Conservation (phyloP, 2,888 invertebrate genomes). For the Apocheima hispidaria region DNA sequence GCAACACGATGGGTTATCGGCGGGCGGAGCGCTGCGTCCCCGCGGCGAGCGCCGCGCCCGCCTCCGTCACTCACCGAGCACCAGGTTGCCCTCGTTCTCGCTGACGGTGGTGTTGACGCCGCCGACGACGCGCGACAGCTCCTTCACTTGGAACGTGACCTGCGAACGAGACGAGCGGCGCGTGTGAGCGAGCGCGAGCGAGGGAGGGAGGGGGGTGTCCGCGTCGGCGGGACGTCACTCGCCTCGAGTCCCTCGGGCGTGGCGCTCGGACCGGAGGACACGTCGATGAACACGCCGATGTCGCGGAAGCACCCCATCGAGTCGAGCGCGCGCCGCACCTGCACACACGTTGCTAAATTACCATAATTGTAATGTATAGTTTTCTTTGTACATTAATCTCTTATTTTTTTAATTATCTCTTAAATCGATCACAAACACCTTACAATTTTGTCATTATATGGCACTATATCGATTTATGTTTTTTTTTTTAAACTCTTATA, state of each 20-base stretch:
- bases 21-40: background rate
- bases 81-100: constrained; percentile 95
- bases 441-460: no score
- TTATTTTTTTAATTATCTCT: no score
- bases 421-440: no score
- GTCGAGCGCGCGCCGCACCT: constrained; percentile 91
- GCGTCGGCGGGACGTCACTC: constrained; percentile 32
- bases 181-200: background rate
- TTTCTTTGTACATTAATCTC: no score
- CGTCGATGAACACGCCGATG: constrained; percentile 94
- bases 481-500: no score
- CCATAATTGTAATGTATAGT: no score
- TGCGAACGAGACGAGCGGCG: constrained; percentile 57
- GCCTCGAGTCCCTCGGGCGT: constrained; percentile 94
- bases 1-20: constrained; percentile 38
- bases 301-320: constrained; percentile 95
- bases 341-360: constrained; percentile 36
- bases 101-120: constrained; percentile 95
- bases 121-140: constrained; percentile 93
- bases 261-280: constrained; percentile 91
- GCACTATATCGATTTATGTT: no score
- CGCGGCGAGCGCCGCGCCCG: background rate
- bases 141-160: constrained; percentile 95
- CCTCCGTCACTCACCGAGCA: constrained; percentile 80
- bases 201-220: constrained; percentile 27